Evolutionary conservation across 2,797 vertebrate species (phyloP).

Genomic region (Schizopygopsis malacanthus): DNA sequence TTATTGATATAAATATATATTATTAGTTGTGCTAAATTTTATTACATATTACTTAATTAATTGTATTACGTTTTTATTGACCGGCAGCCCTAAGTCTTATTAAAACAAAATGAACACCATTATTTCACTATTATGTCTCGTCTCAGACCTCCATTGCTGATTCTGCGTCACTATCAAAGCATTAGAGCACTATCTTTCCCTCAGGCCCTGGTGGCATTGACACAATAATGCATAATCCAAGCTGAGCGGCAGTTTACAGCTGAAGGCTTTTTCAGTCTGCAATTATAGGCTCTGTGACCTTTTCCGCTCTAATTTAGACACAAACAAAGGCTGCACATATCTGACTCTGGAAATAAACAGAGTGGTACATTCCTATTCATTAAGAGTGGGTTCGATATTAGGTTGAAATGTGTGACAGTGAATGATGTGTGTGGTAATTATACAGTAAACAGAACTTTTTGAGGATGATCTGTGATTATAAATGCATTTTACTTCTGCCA

Average conservation of each 20-base stretch:
- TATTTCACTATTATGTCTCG: background rate
- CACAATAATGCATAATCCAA: slow-evolving; percentile 67
- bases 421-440: slow-evolving; percentile 12
- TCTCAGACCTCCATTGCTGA: background rate
- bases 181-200: slow-evolving; percentile 17
- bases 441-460: background rate
- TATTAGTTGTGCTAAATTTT: background rate
- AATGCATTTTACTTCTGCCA: background rate
- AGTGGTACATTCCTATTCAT: slow-evolving; percentile 49
- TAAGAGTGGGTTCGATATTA: slow-evolving; percentile 27
- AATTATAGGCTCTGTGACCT: slow-evolving; percentile 70
- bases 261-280: slow-evolving; percentile 61
- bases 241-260: slow-evolving; percentile 63
- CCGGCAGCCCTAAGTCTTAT: background rate
- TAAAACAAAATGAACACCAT: background rate
- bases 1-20: background rate
- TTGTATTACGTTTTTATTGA: background rate
- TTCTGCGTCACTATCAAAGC: background rate
- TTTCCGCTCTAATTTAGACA: slow-evolving; percentile 54
- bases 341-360: slow-evolving; percentile 30
- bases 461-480: background rate
- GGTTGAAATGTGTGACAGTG: slow-evolving; percentile 33
- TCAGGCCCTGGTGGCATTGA: slow-evolving; percentile 52
- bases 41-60: background rate
- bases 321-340: slow-evolving; percentile 44